Percentiles rank a stretch among this genome's conserved stretches.
Evolutionary conservation across 2,888 invertebrate genomes (phyloP).

Genomic region (Habrosyne pyritoides): DNA sequence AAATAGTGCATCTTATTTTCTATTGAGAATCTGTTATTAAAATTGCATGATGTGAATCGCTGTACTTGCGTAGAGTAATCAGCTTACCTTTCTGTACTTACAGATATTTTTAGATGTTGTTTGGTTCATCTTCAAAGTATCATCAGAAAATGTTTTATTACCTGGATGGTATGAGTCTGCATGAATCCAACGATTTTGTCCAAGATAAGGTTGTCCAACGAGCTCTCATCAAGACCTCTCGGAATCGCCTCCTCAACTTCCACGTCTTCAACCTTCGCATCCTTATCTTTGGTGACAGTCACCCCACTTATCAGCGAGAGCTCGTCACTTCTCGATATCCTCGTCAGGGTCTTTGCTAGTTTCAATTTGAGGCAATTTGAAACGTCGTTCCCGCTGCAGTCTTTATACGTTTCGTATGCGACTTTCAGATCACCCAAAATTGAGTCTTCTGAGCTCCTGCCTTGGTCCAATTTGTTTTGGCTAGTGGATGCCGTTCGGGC

Average conservation of each 20-base stretch:
- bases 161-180: constrained; percentile 91
- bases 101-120: too few species aligned
- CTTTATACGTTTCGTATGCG: constrained; percentile 91
- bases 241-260: constrained; percentile 89
- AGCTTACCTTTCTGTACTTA: too few species aligned
- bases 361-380: constrained; percentile 91
- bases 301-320: constrained; percentile 89
- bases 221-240: constrained; percentile 88
- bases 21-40: too few species aligned
- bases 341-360: constrained; percentile 89
- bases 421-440: constrained; percentile 87
- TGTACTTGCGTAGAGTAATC: too few species aligned
- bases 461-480: constrained; percentile 74
- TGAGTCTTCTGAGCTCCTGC: constrained; percentile 71
- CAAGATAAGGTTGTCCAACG: constrained; percentile 89
- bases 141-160: constrained; percentile 46
- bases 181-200: constrained; percentile 90
- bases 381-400: constrained; percentile 88
- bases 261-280: constrained; percentile 70
- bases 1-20: too few species aligned
- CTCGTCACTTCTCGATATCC: constrained; percentile 87
- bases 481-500: constrained; percentile 80
- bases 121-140: too few species aligned
- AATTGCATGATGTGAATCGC: too few species aligned
- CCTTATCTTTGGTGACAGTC: constrained; percentile 87